Evolutionary conservation across 2,113 vertebrate species (phyloP).

Genomic region (Prinia subflava): DNA sequence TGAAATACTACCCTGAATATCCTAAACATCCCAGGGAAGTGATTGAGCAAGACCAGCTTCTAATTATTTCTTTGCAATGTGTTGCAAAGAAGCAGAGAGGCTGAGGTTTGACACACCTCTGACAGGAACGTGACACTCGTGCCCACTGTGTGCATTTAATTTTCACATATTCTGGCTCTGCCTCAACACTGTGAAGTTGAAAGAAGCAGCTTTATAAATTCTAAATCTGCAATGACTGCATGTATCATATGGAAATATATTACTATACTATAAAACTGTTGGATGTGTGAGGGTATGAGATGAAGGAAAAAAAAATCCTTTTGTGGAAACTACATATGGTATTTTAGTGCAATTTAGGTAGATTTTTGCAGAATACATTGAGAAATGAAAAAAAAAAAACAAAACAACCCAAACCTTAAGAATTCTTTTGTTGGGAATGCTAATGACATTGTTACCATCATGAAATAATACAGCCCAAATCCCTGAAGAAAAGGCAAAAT

Average conservation of each 20-base stretch:
- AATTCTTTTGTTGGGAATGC: not conserved
- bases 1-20: not conserved
- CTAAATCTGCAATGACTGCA: not conserved
- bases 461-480: not conserved
- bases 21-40: not conserved
- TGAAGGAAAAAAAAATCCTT: not conserved
- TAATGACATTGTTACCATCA: not conserved
- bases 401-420: not conserved
- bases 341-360: not conserved
- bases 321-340: not conserved
- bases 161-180: conserved; percentile 4
- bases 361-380: not conserved
- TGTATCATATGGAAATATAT: not conserved
- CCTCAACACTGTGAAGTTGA: not conserved
- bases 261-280: not conserved
- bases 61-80: not conserved
- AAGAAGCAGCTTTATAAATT: not conserved
- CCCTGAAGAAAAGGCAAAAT: not conserved
- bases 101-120: conserved; percentile 16
- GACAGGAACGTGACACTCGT: not conserved
- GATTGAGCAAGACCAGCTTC: not conserved
- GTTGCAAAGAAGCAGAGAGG: not conserved
- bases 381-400: not conserved
- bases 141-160: not conserved
- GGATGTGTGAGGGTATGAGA: not conserved